These are phyloP conservation scores for Callospermophilus lateralis DNA, from an alignment of 2,113 vertebrate species.

Conservation along the genomic window DNA sequence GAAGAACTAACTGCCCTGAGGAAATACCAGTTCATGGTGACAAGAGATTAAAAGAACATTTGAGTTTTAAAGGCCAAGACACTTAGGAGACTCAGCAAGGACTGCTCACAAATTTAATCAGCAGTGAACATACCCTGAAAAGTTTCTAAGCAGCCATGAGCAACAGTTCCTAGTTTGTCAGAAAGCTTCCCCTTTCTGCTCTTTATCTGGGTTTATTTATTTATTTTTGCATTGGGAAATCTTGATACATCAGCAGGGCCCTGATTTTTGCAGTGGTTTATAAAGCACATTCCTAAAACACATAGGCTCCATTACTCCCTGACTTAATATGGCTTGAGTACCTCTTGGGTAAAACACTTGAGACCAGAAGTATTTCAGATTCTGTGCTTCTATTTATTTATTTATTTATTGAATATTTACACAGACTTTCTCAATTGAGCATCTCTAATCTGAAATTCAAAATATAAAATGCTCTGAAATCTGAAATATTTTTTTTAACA, in stretches of 20 bases:
- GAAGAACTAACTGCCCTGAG: constrained; percentile 77
- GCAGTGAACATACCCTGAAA: constrained; percentile 3
- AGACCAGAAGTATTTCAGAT: background rate
- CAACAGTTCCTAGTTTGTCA: background rate
- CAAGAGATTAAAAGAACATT: constrained; percentile 70
- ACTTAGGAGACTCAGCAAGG: constrained; percentile 21
- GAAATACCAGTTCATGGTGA: constrained; percentile 75
- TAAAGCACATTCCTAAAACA: background rate
- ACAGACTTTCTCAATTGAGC: background rate
- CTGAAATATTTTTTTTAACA: background rate
- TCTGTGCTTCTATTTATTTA: no score
- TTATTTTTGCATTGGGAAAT: background rate
- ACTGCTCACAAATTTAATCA: constrained; percentile 57
- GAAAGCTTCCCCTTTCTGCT: background rate
- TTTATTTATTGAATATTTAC: background rate
- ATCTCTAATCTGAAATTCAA: background rate
- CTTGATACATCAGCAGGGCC: background rate
- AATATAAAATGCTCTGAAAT: background rate
- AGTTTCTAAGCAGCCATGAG: background rate
- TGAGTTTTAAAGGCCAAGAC: constrained; percentile 63
- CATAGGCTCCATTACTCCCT: background rate
- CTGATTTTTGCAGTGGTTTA: constrained; percentile 19
- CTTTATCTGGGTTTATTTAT: background rate
- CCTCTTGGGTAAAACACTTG: background rate
- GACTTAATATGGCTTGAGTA: background rate